Conservation (phyloP, 2,888 invertebrate species). For the Diaphora mendica region DNA sequence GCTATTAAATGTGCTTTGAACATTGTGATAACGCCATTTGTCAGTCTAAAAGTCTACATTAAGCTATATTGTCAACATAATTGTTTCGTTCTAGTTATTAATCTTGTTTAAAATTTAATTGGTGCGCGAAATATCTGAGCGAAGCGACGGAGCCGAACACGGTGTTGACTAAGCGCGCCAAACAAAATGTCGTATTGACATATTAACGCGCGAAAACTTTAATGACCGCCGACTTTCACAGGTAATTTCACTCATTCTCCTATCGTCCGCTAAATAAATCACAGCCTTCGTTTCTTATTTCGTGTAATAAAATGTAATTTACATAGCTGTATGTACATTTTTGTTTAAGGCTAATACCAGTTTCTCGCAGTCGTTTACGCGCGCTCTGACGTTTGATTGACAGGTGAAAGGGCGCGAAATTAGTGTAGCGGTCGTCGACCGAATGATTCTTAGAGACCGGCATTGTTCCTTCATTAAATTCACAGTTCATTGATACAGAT, state of each 20-base stretch:
- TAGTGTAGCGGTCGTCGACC: slow-evolving; percentile 65
- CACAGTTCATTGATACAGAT: slow-evolving; percentile 52
- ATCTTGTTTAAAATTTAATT: slow-evolving; percentile 63
- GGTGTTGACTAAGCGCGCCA: slow-evolving; percentile 59
- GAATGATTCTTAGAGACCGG: slow-evolving; percentile 46
- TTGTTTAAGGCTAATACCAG: slow-evolving; percentile 53
- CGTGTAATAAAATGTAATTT: slow-evolving; percentile 55
- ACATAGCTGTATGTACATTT: slow-evolving; percentile 52
- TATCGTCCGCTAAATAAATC: slow-evolving; percentile 65
- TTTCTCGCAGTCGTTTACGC: slow-evolving; percentile 69
- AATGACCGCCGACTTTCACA: slow-evolving; percentile 63
- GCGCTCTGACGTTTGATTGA: slow-evolving; percentile 79
- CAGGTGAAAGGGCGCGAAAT: slow-evolving; percentile 84
- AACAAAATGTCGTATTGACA: slow-evolving; percentile 68
- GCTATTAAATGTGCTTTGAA: slow-evolving; percentile 43
- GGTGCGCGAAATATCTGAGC: slow-evolving; percentile 48
- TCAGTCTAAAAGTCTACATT: slow-evolving; percentile 54
- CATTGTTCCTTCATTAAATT: slow-evolving; percentile 61
- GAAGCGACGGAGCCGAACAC: slow-evolving; percentile 47
- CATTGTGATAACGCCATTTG: slow-evolving; percentile 38
- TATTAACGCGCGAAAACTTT: slow-evolving; percentile 73
- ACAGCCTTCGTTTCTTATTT: slow-evolving; percentile 68
- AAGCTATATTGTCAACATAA: slow-evolving; percentile 67
- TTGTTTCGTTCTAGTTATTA: slow-evolving; percentile 65
- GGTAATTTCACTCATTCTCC: slow-evolving; percentile 59